Base-by-base conservation (phyloP, 2,888 invertebrate genomes). In the Plebejus melissa region DNA sequence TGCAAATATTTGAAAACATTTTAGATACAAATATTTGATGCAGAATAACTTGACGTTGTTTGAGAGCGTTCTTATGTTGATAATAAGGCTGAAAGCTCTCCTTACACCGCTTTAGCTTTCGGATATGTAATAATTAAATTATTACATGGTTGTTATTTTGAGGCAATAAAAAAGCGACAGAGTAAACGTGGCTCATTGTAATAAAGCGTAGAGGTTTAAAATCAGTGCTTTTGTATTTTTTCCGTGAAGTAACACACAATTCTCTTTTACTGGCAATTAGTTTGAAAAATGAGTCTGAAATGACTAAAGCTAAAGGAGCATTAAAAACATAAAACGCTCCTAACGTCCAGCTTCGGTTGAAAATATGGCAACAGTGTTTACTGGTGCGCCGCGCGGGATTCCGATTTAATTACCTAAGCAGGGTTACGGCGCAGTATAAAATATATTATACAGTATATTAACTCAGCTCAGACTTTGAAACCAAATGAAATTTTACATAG, bases 361-460 rank as follows among this genome's bases (percentile, higher is more conserved):
- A 58, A 74, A 58, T 74, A 74, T 60, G 57, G 60, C 57, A 74
- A 60, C 74, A 74, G 57, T 74, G 57, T 74, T 74, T 60, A 60
- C 57, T n/a, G 41, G 74, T 54, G 32, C 54, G 57, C 74, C 74
- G 32, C 9, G 38, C 70, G 70, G 36, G 38, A 75, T 57, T 75
- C 9, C 32, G 71, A 75, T 58, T 75, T 58, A 75, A 75, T 75
- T 60, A 75, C 60, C 71, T 69, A 54, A 69, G 69, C 41, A 72
- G 57, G 57, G 71, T 72, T 75, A 46, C 75, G 41, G 6, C 46
- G 77, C 74, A 54, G 54, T 54, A 54, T 54, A 54, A 54, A 54
- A 54, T 54, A 54, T 54, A 54, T 54, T 16, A 54, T 54, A 54
- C 54, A 16, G 54, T 54, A 54, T 4, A 54, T 54, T 54, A 54